Evolutionary conservation across 2,888 invertebrate genomes (phyloP).

Genomic region (Achlya flavicornis): DNA sequence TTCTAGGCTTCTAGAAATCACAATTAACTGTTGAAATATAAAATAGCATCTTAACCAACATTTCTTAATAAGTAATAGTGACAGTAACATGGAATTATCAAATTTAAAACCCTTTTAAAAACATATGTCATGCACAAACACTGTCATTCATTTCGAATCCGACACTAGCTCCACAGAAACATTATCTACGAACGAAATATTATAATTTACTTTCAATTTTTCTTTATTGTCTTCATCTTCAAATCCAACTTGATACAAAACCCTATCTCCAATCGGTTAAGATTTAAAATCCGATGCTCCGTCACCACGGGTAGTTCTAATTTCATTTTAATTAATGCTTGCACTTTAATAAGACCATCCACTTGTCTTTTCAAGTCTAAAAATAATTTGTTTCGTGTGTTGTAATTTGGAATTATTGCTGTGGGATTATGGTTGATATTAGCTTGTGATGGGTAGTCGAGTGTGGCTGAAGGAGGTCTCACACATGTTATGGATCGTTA

Average conservation of each 20-base stretch:
- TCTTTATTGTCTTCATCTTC: constrained; percentile 30
- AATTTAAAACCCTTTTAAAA: neutral
- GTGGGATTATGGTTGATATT: neutral
- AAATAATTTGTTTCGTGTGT: constrained; percentile 15
- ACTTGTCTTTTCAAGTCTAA: constrained; percentile 46
- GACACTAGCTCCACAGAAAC: constrained; percentile 22
- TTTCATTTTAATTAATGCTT: constrained; percentile 53
- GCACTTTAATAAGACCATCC: constrained; percentile 48
- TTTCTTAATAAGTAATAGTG: too few species aligned
- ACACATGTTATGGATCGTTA: constrained; percentile 15
- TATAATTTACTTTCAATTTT: constrained; percentile 23
- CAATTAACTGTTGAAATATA: too few species aligned
- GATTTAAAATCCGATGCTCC: constrained; percentile 18
- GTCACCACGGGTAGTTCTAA: constrained; percentile 27
- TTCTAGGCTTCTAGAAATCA: too few species aligned
- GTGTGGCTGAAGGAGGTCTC: constrained; percentile 8
- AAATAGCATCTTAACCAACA: too few species aligned
- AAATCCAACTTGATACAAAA: constrained; percentile 16
- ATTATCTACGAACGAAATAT: constrained; percentile 21
- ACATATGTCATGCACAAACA: neutral
- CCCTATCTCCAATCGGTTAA: neutral
- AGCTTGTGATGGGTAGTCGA: neutral
- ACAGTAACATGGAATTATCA: too few species aligned
- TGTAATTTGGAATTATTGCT: neutral
- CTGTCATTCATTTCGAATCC: constrained; percentile 1